A percentile compares a stretch with the other conserved stretches of the same genome.
These are phyloP conservation scores for Drosophila bunnanda DNA, from an alignment of 2,888 invertebrate genomes.

Conservation along the genomic window DNA sequence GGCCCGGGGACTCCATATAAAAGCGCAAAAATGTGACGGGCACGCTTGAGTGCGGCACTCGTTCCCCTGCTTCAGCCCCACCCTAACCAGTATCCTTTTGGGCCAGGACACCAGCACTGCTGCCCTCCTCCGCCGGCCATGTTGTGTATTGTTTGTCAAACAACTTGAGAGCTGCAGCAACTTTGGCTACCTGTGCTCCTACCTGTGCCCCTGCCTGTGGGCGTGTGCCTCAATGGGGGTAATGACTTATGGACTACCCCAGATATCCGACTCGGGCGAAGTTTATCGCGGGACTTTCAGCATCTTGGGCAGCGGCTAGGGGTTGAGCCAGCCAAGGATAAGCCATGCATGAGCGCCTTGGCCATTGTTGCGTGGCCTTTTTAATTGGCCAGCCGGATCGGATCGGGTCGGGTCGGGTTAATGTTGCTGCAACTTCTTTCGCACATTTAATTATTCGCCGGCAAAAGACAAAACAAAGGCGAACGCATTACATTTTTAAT, in stretches of 20 bases:
- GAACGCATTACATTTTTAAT: conserved; percentile 74
- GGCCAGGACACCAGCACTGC: conserved; percentile 13
- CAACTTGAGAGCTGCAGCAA: conserved; percentile 60
- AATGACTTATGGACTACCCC: conserved; percentile 64
- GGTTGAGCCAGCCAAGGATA: conserved; percentile 43
- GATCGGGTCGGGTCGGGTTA: conserved; percentile 29
- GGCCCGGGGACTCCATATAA: conserved; percentile 34
- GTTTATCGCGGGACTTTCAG: conserved; percentile 22
- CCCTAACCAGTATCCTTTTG: conserved; percentile 4
- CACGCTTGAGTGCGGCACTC: conserved; percentile 71
- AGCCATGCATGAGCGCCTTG: conserved; percentile 68
- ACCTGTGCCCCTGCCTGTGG: conserved; percentile 45
- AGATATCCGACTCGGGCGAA: conserved; percentile 17
- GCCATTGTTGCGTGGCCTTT: conserved; percentile 76
- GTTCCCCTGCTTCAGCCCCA: conserved; percentile 23
- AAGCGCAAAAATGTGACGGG: conserved; percentile 77
- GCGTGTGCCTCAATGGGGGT: conserved; percentile 58
- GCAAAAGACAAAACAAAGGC: conserved; percentile 45
- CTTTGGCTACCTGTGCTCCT: conserved; percentile 8
- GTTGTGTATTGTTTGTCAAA: conserved; percentile 71
- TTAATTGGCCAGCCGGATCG: conserved; percentile 68
- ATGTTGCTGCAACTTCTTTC: conserved; percentile 40
- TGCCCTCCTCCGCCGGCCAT: conserved; percentile 17
- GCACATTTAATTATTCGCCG: conserved; percentile 73
- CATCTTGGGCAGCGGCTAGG: conserved; percentile 56